These are phyloP conservation scores for Bos taurus DNA, from an alignment of 2,113 vertebrate genomes.

Conservation along the genomic window ARS-UCD2.0 NC_037328.1:144826001-144826500, in stretches of 20 bases:
- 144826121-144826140: not conserved
- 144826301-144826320: not conserved
- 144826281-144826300: no score
- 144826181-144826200: not conserved
- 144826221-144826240: fast-evolving
- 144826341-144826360: not conserved
- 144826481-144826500: not conserved
- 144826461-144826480: not conserved
- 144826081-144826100: not conserved
- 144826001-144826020: fast-evolving
- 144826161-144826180: not conserved
- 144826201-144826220: fast-evolving
- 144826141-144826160: not conserved
- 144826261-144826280: not conserved
- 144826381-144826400: not conserved
- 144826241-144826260: not conserved
- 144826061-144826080: fast-evolving
- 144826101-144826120: fast-evolving
- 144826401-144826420: not conserved
- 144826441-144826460: not conserved
- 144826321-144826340: not conserved
- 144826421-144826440: not conserved
- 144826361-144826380: not conserved
- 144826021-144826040: not conserved
- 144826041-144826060: not conserved